phyloP scores from a whole-genome alignment of 2,113 vertebrate genomes.

The Vanacampus margaritifer region DNA sequence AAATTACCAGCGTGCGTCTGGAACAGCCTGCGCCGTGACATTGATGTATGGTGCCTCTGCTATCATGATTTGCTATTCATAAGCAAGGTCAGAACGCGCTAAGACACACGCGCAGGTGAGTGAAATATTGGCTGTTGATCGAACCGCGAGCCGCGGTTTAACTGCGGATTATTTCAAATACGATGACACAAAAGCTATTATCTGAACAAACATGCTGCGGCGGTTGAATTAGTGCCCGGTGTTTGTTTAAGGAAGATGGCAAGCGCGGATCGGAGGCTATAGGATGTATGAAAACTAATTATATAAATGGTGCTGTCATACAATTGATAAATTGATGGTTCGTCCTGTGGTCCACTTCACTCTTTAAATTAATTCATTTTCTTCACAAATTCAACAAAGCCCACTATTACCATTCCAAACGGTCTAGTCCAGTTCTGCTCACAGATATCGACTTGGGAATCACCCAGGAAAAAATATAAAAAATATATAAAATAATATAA shows the following conservation, averaged over 20 bases:
- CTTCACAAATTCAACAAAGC: neutral
- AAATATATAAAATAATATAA: too few species aligned
- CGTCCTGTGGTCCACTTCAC: neutral
- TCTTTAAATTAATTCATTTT: neutral
- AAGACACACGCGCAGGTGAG: constrained; percentile 20
- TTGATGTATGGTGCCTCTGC: constrained; percentile 66
- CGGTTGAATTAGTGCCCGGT: neutral
- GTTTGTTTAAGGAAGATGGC: neutral
- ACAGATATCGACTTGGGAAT: constrained; percentile 24
- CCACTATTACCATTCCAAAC: neutral
- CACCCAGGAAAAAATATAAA: constrained; percentile 21
- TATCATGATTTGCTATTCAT: constrained; percentile 55
- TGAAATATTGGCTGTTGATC: constrained; percentile 9
- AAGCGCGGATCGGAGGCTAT: neutral
- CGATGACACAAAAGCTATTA: neutral
- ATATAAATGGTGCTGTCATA: neutral
- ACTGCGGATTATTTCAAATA: constrained; percentile 3
- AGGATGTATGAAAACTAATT: neutral
- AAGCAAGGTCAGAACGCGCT: constrained; percentile 60
- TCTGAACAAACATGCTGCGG: constrained; percentile 4
- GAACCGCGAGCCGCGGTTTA: constrained; percentile 14
- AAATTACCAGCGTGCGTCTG: constrained; percentile 65
- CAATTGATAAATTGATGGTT: neutral
- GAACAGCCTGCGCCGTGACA: constrained; percentile 60
- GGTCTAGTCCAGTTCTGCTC: constrained; percentile 10